phyloP scores from a whole-genome alignment of 2,113 vertebrate genomes.

The Choloepus hoffmanni region DNA sequence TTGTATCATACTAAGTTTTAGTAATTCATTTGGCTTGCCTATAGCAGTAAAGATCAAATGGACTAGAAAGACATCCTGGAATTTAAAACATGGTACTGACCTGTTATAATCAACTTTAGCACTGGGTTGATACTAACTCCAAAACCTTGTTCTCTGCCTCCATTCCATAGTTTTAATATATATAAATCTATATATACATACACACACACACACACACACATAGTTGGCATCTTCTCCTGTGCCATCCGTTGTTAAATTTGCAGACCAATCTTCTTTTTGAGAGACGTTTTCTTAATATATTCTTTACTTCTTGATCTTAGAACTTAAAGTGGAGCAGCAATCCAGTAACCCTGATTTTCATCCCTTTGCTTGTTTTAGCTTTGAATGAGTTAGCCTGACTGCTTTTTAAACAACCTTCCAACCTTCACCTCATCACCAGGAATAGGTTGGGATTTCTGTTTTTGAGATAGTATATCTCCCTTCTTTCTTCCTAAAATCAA shows the following conservation, averaged over 20 bases:
- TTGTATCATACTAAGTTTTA: constrained; percentile 10
- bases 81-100: background rate
- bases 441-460: background rate
- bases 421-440: background rate
- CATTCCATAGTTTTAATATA: background rate
- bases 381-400: background rate
- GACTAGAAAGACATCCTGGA: background rate
- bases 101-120: background rate
- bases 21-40: constrained; percentile 27
- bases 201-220: too few relatives aligned
- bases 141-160: background rate
- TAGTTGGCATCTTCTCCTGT: background rate
- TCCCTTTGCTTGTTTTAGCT: background rate
- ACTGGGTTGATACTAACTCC: background rate
- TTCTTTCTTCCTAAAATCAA: background rate
- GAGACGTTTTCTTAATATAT: background rate
- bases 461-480: background rate
- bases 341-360: background rate
- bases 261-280: background rate
- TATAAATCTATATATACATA: too few relatives aligned
- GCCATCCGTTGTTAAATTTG: constrained; percentile 24
- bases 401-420: background rate
- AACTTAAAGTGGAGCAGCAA: constrained; percentile 16
- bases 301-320: constrained; percentile 25
- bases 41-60: background rate